phyloP scores from a whole-genome alignment of 2,797 vertebrate species.

The Poeciliopsis infans region DNA sequence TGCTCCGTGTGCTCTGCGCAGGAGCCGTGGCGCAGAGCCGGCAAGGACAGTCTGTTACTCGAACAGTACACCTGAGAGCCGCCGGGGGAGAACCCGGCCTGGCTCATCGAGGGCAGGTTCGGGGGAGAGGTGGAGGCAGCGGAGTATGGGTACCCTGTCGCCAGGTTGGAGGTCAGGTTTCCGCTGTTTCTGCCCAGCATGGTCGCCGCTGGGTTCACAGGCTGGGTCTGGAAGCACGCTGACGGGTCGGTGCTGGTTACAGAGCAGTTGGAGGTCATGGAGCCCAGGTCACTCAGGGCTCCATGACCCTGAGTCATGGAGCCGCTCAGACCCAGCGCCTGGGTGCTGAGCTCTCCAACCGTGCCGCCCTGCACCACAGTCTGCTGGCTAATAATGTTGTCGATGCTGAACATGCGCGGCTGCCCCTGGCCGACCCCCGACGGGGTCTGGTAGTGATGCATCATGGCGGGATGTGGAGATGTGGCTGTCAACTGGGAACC shows the following conservation, averaged over 20 bases:
- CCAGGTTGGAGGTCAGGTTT: constrained; percentile 77
- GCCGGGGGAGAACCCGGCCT: constrained; percentile 83
- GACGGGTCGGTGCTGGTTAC: constrained; percentile 79
- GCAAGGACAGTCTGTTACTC: constrained; percentile 83
- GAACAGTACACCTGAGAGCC: constrained; percentile 86
- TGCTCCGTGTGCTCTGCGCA: constrained; percentile 88
- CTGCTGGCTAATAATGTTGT: constrained; percentile 91
- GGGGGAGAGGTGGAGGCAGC: constrained; percentile 84
- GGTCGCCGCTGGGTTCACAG: constrained; percentile 71
- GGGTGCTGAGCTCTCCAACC: constrained; percentile 73
- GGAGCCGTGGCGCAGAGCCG: constrained; percentile 80
- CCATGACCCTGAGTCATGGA: no score
- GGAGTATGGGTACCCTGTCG: constrained; percentile 78
- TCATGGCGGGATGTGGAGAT: constrained; percentile 82
- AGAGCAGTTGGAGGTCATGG: constrained; percentile 82
- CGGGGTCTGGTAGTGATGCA: constrained; percentile 84
- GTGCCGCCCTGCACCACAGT: constrained; percentile 80
- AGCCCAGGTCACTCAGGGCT: constrained; percentile 74
- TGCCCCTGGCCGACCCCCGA: constrained; percentile 79
- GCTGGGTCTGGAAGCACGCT: constrained; percentile 84
- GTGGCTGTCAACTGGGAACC: constrained; percentile 75
- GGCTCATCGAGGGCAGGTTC: constrained; percentile 80
- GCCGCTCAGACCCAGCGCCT: constrained; percentile 77
- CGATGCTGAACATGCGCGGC: constrained; percentile 92
- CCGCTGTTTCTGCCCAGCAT: constrained; percentile 77